Evolutionary conservation across 2,113 vertebrate species (phyloP), one percentile per base, ranked within the genome.

Genomic region (Chaenocephalus aceratus): DNA sequence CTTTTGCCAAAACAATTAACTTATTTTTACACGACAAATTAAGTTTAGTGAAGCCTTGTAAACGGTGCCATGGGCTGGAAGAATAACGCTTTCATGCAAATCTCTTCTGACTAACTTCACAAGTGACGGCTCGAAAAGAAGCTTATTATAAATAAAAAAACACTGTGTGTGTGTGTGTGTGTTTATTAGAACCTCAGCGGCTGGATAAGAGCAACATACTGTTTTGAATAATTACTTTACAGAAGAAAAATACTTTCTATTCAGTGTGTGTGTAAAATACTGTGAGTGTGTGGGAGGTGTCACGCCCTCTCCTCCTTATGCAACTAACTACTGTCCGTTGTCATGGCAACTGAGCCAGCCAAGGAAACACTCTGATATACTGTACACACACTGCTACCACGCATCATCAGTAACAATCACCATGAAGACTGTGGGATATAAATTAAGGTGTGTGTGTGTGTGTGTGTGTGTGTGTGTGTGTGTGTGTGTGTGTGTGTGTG

Each of bases 391-490:
- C 41, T 13, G 16, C 21, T 34, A 15, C 18, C 23, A 51, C 14
- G 5, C 10, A 12, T 16, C 12, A 7, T 21, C 21, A 21, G 8
- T 51, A 16, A 87, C 48, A 57, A 52, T 66, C 56, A 46, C 16
- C 21, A 44, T 49, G 49, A 68, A 60, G 48, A 62, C 59, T 30
- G 3, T 51, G 82, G 51, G 81, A 77, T 70, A 65, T 54, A 73
- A 68, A 67, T 36, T 8, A 51, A 49, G 59, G 53, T 78, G 84
- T 89, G 77, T n/a, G 3, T 57, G 54, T 64, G 14, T 82, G 71
- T 73, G 48, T 0, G 45, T 16, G 36, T 66, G 65, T 53, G 64
- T 69, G 67, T 26, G 41, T 69, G 49, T 67, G 61, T 7, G 36
- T 45, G 62, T 48, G 57, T 67, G 63, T n/a, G n/a, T 57, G 48